Percentiles rank a stretch among this genome's conserved stretches.
Evolutionary conservation across 2,888 invertebrate genomes (phyloP).

Genomic region (Hoplodrina ambigua): DNA sequence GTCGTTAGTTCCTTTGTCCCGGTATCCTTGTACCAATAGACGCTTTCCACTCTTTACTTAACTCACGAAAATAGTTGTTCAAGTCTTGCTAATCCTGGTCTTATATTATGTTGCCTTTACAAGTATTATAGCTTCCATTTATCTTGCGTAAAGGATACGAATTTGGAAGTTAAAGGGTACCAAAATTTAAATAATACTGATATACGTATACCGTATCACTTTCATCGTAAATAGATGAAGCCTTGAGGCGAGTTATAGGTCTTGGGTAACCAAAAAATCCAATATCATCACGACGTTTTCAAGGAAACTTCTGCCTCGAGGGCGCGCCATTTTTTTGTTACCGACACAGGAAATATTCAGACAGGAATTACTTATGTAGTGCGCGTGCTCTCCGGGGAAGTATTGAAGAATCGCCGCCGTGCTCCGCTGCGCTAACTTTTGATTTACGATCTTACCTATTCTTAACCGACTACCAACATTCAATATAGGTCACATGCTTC

Average conservation of each 20-base stretch:
- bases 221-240: slow-evolving; percentile 46
- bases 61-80: slow-evolving; percentile 54
- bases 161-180: neutral
- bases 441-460: slow-evolving; percentile 68
- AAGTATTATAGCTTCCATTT: slow-evolving; percentile 24
- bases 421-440: slow-evolving; percentile 63
- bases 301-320: slow-evolving; percentile 56
- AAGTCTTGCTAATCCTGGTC: slow-evolving; percentile 31
- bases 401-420: slow-evolving; percentile 65
- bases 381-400: slow-evolving; percentile 59
- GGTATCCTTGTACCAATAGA: slow-evolving; percentile 51
- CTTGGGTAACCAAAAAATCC: slow-evolving; percentile 58
- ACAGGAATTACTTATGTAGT: slow-evolving; percentile 63
- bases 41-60: slow-evolving; percentile 48
- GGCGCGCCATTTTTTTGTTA: slow-evolving; percentile 62
- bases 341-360: slow-evolving; percentile 61
- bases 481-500: slow-evolving; percentile 11
- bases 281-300: slow-evolving; percentile 62
- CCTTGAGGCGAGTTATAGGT: slow-evolving; percentile 55
- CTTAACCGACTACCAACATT: slow-evolving; percentile 53
- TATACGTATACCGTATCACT: slow-evolving; percentile 28
- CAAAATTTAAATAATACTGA: slow-evolving; percentile 39
- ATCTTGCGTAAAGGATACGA: neutral
- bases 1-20: slow-evolving; percentile 60
- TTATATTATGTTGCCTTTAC: slow-evolving; percentile 6